Conservation (phyloP, 2,888 invertebrate species). For the Troides helena region DNA sequence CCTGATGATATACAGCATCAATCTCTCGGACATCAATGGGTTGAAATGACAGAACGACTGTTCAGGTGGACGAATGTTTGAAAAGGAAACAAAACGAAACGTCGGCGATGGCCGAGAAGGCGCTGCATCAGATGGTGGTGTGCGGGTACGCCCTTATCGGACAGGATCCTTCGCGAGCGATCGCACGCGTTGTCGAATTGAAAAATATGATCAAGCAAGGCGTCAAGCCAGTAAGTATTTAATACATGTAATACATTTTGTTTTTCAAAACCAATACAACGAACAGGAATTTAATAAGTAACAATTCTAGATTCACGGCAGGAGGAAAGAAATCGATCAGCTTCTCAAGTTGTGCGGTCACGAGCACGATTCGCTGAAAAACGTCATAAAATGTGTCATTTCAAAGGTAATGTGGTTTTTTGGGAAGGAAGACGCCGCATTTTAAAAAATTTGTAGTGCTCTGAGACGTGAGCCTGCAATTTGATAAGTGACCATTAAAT, state of each 20-base stretch:
- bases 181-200: conserved; percentile 54
- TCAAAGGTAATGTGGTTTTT: conserved; percentile 54
- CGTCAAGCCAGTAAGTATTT: conserved; percentile 54
- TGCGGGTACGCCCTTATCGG: conserved; percentile 73
- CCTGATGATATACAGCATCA: no score
- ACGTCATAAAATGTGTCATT: conserved; percentile 75
- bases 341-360: conserved; percentile 70
- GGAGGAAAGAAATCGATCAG: conserved; percentile 60
- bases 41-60: no score
- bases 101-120: conserved; percentile 62
- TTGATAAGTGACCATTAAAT: no score
- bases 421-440: no score
- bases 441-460: no score
- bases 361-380: conserved; percentile 68
- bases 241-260: no score
- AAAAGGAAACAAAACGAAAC: conserved; percentile 55
- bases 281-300: neutral
- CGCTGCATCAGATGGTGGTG: conserved; percentile 72
- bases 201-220: conserved; percentile 62
- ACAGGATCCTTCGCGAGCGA: conserved; percentile 66
- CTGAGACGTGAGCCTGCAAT: no score
- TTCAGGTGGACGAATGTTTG: conserved; percentile 57
- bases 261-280: no score
- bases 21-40: no score
- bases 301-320: conserved; percentile 58